A percentile compares a stretch with the other conserved stretches of the same genome.
Conservation (phyloP, 1,140 invertebrate species). For the Tetranychus cinnabarinus region DNA sequence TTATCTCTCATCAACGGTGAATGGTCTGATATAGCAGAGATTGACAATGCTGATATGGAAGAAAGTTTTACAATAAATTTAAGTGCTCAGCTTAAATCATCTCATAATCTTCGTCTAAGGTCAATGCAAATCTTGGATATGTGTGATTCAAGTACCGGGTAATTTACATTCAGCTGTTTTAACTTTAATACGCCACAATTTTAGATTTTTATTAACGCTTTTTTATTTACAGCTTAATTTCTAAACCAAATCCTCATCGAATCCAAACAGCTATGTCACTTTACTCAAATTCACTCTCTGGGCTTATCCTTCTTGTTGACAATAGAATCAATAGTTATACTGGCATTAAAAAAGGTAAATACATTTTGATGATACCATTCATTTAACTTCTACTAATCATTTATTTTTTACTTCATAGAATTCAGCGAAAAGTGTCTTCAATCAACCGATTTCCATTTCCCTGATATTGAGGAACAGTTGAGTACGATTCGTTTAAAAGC, state of each 20-base stretch:
- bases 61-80: conserved; percentile 94
- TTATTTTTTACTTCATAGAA: conserved; percentile 15
- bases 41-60: conserved; percentile 30
- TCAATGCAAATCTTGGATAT: conserved; percentile 64
- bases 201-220: background rate
- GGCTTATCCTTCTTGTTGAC: conserved; percentile 57
- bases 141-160: conserved; percentile 24
- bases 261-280: conserved; percentile 76
- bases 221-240: background rate
- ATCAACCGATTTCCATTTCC: conserved; percentile 64
- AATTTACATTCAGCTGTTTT: background rate
- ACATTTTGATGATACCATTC: background rate
- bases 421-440: conserved; percentile 28
- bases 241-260: conserved; percentile 37
- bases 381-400: background rate
- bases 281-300: conserved; percentile 73
- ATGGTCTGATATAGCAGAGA: background rate
- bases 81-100: conserved; percentile 82
- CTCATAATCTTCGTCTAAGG: conserved; percentile 82
- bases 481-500: background rate
- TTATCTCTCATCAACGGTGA: background rate
- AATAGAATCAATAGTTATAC: conserved; percentile 46
- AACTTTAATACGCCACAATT: background rate
- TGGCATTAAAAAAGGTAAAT: conserved; percentile 39
- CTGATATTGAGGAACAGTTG: conserved; percentile 57